Conservation (phyloP, 2,888 invertebrate genomes). For the Acheta domesticus region DNA sequence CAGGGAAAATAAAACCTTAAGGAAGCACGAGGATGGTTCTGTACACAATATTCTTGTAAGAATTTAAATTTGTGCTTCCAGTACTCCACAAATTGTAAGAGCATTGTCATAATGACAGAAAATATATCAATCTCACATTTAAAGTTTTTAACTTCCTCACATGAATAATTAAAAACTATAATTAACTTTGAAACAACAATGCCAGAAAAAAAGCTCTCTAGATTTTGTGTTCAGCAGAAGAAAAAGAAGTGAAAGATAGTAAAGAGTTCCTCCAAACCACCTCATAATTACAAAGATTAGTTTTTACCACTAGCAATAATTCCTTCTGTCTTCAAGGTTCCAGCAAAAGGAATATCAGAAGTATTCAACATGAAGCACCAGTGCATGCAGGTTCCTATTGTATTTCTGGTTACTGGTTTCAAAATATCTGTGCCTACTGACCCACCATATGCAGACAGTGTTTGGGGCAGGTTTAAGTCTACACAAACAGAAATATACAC, state of each 20-base stretch:
- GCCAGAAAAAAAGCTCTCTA: no score
- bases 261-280: background rate
- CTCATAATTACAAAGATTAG: background rate
- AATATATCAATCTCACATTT: background rate
- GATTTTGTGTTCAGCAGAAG: background rate
- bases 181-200: background rate
- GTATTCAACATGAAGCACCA: background rate
- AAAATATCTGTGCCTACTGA: background rate
- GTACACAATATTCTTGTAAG: background rate
- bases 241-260: background rate
- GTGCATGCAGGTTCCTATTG: background rate
- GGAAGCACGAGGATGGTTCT: constrained; percentile 9
- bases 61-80: background rate
- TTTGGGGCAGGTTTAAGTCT: background rate
- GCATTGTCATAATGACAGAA: background rate
- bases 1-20: no score
- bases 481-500: background rate
- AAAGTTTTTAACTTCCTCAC: background rate
- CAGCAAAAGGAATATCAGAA: background rate
- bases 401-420: background rate
- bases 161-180: background rate
- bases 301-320: background rate
- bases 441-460: background rate
- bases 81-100: background rate
- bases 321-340: constrained; percentile 2